These are phyloP conservation scores for Anolis carolinensis DNA, from an alignment of 2,113 vertebrate genomes.

Conservation along the genomic window DNA sequence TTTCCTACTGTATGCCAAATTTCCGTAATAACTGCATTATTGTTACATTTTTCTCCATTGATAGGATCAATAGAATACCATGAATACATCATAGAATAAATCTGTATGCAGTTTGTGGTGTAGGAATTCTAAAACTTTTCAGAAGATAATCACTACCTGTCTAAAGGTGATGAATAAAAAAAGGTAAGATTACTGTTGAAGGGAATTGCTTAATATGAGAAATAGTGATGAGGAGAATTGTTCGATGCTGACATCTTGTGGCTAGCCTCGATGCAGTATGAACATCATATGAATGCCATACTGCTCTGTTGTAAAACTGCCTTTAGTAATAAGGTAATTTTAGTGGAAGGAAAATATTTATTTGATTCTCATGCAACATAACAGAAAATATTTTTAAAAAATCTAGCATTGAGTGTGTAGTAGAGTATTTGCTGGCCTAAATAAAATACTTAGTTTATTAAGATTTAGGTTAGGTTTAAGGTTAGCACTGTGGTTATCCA, in stretches of 20 bases:
- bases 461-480: no score
- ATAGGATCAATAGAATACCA: background rate
- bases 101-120: background rate
- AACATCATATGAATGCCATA: no score
- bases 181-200: background rate
- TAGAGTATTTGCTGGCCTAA: no score
- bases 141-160: background rate
- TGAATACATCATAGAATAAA: background rate
- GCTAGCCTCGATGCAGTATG: background rate
- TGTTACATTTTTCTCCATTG: background rate
- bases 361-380: no score
- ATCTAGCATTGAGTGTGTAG: no score
- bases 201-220: background rate
- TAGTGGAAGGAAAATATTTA: no score
- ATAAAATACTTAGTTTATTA: no score
- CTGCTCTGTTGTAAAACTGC: no score
- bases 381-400: no score
- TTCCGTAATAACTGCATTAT: background rate
- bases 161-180: background rate
- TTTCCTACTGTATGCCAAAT: background rate
- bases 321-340: no score
- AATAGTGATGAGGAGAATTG: background rate
- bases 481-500: no score
- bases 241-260: background rate
- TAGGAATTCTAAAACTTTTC: background rate